phyloP scores from a whole-genome alignment of 2,888 invertebrate genomes.

The Hermaeophaga mercurialis region DNA sequence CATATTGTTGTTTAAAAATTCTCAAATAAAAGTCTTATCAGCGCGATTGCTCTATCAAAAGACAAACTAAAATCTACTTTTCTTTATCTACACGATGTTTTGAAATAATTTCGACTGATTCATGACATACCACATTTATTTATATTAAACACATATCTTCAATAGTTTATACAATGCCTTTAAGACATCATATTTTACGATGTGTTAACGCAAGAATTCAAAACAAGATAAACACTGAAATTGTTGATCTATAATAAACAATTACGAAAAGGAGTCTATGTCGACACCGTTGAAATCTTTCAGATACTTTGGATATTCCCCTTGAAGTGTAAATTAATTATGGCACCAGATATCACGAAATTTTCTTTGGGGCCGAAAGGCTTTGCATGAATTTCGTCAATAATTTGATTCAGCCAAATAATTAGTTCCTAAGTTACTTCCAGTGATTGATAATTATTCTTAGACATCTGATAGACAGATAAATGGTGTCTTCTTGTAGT shows the following conservation, averaged over 20 bases:
- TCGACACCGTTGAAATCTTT: background rate
- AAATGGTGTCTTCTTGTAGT: conserved; percentile 35
- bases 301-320: too few species aligned
- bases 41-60: conserved; percentile 5
- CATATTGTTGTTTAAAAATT: conserved; percentile 4
- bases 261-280: background rate
- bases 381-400: too few species aligned
- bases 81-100: conserved; percentile 12
- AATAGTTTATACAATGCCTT: conserved; percentile 18
- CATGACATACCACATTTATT: conserved; percentile 15
- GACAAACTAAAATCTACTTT: conserved; percentile 6
- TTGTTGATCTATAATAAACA: conserved; percentile 1
- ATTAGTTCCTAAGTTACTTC: too few species aligned
- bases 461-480: conserved; percentile 40
- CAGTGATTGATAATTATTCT: conserved; percentile 41
- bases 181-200: conserved; percentile 14
- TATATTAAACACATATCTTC: conserved; percentile 17
- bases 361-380: too few species aligned
- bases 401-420: too few species aligned
- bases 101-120: conserved; percentile 11
- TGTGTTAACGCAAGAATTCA: conserved; percentile 11
- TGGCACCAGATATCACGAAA: too few species aligned
- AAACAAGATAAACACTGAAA: conserved; percentile 12
- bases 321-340: too few species aligned
- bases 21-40: conserved; percentile 11